Conservation (phyloP, 2,888 invertebrate species). For the Thelaira solivaga region DNA sequence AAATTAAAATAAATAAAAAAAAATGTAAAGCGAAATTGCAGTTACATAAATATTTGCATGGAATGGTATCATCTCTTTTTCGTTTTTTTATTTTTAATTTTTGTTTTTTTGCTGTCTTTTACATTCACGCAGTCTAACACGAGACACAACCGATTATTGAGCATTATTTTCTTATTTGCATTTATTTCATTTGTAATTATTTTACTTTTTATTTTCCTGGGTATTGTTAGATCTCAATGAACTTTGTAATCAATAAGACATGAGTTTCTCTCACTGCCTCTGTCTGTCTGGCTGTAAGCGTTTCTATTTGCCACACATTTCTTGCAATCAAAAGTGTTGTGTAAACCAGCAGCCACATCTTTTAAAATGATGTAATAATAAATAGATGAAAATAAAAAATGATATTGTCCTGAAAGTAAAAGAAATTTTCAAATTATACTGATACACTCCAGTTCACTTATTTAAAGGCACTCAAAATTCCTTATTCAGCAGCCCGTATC, state of each 20-base stretch:
- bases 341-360: no score
- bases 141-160: slow-evolving; percentile 28
- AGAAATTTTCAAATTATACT: no score
- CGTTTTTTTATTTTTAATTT: not conserved
- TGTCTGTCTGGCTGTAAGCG: not conserved
- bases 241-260: slow-evolving; percentile 46
- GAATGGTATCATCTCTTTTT: slow-evolving; percentile 17
- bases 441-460: no score
- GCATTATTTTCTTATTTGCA: not conserved
- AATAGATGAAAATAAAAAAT: not conserved
- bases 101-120: not conserved
- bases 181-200: slow-evolving; percentile 1
- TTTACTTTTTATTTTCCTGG: slow-evolving; percentile 15
- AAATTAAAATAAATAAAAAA: not conserved
- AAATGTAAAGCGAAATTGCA: no score
- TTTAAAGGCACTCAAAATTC: no score
- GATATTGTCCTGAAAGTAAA: no score
- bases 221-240: slow-evolving; percentile 30
- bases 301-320: not conserved
- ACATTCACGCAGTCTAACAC: slow-evolving; percentile 38
- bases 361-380: slow-evolving; percentile 20
- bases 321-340: not conserved
- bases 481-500: no score
- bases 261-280: not conserved
- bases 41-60: slow-evolving; percentile 27